phyloP scores from a whole-genome alignment of 2,797 vertebrate genomes.

The Poecilia picta region DNA sequence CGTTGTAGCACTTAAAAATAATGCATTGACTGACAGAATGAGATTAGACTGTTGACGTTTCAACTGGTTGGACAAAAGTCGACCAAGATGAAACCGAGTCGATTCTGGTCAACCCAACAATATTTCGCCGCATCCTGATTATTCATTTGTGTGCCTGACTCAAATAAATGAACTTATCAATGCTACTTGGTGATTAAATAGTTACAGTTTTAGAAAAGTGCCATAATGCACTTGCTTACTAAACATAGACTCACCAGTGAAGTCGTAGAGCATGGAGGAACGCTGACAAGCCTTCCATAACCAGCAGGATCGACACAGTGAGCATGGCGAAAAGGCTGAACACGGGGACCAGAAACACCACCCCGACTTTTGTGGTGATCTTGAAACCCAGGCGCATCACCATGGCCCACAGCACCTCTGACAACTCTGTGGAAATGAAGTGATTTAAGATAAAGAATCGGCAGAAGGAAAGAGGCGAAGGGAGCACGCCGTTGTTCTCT shows the following conservation, averaged over 20 bases:
- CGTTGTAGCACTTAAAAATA: not conserved
- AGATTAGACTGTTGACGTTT: not conserved
- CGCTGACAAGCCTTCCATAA: slow-evolving; percentile 98
- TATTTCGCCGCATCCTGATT: not conserved
- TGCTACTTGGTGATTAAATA: not conserved
- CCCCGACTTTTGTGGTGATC: slow-evolving; percentile 81
- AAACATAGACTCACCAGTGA: slow-evolving; percentile 86
- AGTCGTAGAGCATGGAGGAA: slow-evolving; percentile 97
- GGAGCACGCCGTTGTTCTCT: not conserved
- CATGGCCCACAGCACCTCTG: slow-evolving; percentile 96
- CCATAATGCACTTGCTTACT: not conserved
- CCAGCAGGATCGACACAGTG: slow-evolving; percentile 91
- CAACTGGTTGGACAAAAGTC: not conserved
- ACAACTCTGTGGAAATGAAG: slow-evolving; percentile 83
- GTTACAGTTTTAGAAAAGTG: not conserved
- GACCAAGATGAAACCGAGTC: not conserved
- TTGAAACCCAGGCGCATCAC: slow-evolving; percentile 90
- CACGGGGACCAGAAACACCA: slow-evolving; percentile 86
- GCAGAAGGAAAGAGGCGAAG: not conserved
- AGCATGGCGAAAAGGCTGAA: slow-evolving; percentile 87
- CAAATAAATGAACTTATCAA: not conserved
- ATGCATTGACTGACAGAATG: not conserved
- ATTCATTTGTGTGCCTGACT: not conserved
- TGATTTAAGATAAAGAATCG: not conserved
- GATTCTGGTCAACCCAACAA: not conserved